These are phyloP conservation scores for Eilema sororculum DNA, from an alignment of 2,888 invertebrate genomes.

Conservation along the genomic window DNA sequence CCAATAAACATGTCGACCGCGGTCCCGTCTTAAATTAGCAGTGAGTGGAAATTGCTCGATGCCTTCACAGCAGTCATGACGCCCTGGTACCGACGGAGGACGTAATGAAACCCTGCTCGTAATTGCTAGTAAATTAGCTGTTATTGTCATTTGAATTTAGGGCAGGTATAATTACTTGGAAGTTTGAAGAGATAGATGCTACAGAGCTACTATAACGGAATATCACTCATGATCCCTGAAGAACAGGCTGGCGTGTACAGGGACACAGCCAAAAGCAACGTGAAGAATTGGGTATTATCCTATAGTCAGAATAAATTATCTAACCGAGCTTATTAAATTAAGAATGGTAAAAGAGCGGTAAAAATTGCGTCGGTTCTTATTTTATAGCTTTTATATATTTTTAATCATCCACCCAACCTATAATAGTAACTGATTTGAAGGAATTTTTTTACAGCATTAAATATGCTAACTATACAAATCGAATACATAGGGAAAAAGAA, in stretches of 20 bases:
- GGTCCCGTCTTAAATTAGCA: conserved; percentile 80
- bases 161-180: conserved; percentile 22
- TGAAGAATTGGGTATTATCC: no score
- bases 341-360: no score
- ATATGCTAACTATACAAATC: no score
- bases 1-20: conserved; percentile 85
- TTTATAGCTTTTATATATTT: no score
- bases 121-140: conserved; percentile 53
- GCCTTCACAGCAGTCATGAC: conserved; percentile 56
- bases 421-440: no score
- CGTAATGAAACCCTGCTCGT: conserved; percentile 53
- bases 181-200: conserved; percentile 15
- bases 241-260: neutral
- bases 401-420: no score
- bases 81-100: conserved; percentile 48
- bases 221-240: neutral
- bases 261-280: no score
- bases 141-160: conserved; percentile 49
- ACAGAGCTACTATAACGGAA: neutral
- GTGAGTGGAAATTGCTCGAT: conserved; percentile 64
- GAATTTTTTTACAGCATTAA: no score
- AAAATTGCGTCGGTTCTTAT: no score
- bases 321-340: no score
- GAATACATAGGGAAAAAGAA: no score
- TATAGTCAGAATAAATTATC: no score